Evolutionary conservation across 2,113 vertebrate species (phyloP), one percentile per base, ranked within the genome.

Genomic region (Cyprinodon variegatus): DNA sequence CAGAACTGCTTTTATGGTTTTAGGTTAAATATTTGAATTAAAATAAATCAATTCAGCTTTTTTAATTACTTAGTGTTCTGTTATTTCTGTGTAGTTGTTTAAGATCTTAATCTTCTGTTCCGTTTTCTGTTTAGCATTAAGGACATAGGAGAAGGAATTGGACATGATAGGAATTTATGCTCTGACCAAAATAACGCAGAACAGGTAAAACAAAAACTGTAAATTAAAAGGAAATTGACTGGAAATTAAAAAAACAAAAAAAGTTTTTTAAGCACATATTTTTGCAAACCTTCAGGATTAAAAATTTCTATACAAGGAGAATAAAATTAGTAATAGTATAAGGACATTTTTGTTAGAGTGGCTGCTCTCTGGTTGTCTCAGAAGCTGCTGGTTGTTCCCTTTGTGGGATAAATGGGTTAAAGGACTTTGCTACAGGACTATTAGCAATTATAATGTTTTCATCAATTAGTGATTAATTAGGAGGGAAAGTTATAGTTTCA

Each of bases 401-500:
- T 13, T 11, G 1, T 48, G 41, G 37, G 6, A 22, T 48, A 38
- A 50, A 5, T 3, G 29, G 7, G 5, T 64, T 11, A 20, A 36
- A 29, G 29, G 29, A 29, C 29, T 29, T 29, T 29, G 29, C 29
- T 29, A 29, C 29, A 29, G 29, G 29, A 29, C 29, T 29, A 29
- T 29, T 29, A 29, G 29, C 29, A 29, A 29, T 29, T 29, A 29
- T 29, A 29, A 29, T 29, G 29, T 29, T 29, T 29, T 29, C 29
- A 29, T 29, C 29, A 29, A 29, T 29, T 29, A 29, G 29, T 29
- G 29, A 29, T 29, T 29, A 29, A 29, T 29, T 29, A 9, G 59
- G 60, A 67, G 7, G 29, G 22, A 45, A 57, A 12, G 3, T 66
- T 37, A 79, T 76, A 29, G 77, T 63, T 79, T 43, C 43, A 14